Percentiles rank a stretch among this genome's conserved stretches.
These are phyloP conservation scores for Leptinotarsa haldemani DNA, from an alignment of 2,888 invertebrate species.

Conservation along the genomic window DNA sequence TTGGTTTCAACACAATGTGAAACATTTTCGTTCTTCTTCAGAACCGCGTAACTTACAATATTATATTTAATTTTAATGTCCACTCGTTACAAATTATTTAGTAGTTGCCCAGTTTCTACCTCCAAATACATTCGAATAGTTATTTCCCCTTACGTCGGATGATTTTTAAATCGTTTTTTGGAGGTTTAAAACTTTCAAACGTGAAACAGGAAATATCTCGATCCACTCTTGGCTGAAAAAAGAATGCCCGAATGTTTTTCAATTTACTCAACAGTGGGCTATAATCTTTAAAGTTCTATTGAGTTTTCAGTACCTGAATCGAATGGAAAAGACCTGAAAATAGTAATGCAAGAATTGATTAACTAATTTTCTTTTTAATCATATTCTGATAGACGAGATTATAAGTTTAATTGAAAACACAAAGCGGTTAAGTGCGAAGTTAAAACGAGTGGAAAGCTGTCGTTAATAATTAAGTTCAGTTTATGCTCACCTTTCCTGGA, in stretches of 20 bases:
- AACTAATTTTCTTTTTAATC: constrained; percentile 5
- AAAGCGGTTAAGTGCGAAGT: background rate
- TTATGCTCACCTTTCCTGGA: background rate
- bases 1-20: too few relatives aligned
- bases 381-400: background rate
- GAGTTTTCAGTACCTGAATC: constrained; percentile 4
- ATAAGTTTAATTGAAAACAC: constrained; percentile 10
- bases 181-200: too few relatives aligned
- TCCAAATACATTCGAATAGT: too few relatives aligned
- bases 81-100: too few relatives aligned
- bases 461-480: background rate
- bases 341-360: background rate
- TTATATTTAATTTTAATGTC: too few relatives aligned
- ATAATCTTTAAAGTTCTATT: background rate
- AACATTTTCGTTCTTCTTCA: too few relatives aligned
- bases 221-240: background rate
- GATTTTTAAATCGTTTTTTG: too few relatives aligned
- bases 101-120: too few relatives aligned
- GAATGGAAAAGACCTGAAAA: background rate
- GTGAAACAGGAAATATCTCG: too few relatives aligned
- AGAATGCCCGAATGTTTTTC: background rate
- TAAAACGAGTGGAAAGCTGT: background rate
- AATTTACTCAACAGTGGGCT: background rate
- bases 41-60: too few relatives aligned
- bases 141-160: too few relatives aligned